These are phyloP conservation scores for Pandemis corylana DNA, from an alignment of 2,888 invertebrate species.

Conservation along the genomic window DNA sequence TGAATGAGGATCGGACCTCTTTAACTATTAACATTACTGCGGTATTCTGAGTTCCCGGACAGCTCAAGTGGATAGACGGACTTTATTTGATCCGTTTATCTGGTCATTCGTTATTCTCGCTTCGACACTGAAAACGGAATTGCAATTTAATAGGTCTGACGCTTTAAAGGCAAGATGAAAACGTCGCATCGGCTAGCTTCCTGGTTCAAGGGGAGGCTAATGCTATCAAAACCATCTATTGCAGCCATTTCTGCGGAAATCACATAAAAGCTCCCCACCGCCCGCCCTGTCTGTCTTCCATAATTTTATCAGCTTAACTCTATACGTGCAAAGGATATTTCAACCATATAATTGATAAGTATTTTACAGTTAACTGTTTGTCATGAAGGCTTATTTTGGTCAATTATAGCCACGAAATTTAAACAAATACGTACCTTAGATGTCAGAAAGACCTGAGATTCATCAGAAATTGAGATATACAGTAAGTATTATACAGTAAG, in stretches of 20 bases:
- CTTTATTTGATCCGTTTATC: conserved; percentile 25
- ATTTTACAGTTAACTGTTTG: too few relatives aligned
- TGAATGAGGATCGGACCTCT: not conserved
- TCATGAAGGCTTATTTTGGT: too few relatives aligned
- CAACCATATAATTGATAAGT: too few relatives aligned
- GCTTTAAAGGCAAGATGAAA: conserved; percentile 33
- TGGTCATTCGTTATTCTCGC: conserved; percentile 24
- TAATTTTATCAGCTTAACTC: conserved; percentile 25
- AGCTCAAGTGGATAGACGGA: conserved; percentile 17
- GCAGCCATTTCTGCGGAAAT: conserved; percentile 67
- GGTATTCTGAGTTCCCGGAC: not conserved
- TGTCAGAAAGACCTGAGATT: not conserved
- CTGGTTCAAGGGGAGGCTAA: conserved; percentile 58
- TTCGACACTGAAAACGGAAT: conserved; percentile 19
- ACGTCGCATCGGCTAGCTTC: conserved; percentile 47
- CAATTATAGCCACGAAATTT: too few relatives aligned
- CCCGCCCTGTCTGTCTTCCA: conserved; percentile 21
- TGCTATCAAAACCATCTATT: conserved; percentile 64
- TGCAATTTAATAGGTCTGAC: conserved; percentile 35
- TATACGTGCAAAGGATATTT: not conserved
- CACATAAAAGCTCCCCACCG: conserved; percentile 54
- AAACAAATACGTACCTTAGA: too few relatives aligned
- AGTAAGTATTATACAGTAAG: not conserved
- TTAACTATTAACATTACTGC: conserved; percentile 4
- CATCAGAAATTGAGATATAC: too few relatives aligned